Evolutionary conservation across 2,797 vertebrate genomes (phyloP).

Genomic region (Parauchenoglanis ngamensis): DNA sequence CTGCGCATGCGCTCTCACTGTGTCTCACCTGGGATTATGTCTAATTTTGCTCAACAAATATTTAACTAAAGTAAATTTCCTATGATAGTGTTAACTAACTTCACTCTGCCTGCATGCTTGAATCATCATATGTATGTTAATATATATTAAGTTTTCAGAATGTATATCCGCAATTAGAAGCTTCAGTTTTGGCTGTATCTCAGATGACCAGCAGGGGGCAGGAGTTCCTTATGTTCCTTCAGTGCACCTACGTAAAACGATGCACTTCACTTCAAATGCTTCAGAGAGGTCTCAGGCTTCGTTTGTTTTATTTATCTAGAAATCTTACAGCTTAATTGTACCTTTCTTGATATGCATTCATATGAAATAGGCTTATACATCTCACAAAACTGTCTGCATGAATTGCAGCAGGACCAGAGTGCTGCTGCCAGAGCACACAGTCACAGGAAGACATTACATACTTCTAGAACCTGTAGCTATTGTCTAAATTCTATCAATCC

Average conservation of each 20-base stretch:
- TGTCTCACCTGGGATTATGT: background rate
- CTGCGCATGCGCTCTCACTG: background rate
- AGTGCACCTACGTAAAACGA: background rate
- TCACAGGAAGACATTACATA: background rate
- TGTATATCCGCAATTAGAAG: background rate
- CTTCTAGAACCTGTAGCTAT: background rate
- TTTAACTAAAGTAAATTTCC: background rate
- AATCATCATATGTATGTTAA: background rate
- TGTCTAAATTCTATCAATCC: background rate
- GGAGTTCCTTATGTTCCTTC: constrained; percentile 52
- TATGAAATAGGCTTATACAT: background rate
- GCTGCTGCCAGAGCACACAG: background rate
- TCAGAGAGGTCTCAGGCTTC: background rate
- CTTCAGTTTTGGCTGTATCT: background rate
- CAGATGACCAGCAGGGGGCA: constrained; percentile 68
- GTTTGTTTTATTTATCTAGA: background rate
- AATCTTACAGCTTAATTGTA: background rate
- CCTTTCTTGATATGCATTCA: background rate
- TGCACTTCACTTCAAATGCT: background rate
- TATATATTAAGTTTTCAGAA: background rate
- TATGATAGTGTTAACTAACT: background rate
- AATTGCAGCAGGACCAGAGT: background rate
- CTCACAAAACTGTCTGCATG: background rate
- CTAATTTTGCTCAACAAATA: background rate
- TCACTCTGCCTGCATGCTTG: background rate